Conservation (phyloP, 1,140 invertebrate species). For the Tachypleus tridentatus region DNA sequence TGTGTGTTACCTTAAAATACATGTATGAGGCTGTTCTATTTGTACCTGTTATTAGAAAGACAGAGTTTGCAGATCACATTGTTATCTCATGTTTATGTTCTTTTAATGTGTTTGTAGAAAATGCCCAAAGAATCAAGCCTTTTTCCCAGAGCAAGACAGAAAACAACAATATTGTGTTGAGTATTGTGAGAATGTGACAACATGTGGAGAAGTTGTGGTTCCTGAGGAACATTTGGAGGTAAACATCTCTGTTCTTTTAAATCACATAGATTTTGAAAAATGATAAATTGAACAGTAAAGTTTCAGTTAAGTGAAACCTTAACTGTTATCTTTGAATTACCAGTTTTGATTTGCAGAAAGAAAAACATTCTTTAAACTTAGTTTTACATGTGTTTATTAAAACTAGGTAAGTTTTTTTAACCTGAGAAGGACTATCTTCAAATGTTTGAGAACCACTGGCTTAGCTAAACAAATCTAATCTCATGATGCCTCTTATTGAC, state of each 20-base stretch:
- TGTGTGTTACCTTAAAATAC: background rate
- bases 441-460: too few species aligned
- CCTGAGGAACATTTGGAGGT: constrained; percentile 86
- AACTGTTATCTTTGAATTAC: too few species aligned
- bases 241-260: constrained; percentile 30
- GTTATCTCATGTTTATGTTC: background rate
- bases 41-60: too few species aligned
- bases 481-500: too few species aligned
- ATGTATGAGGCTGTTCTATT: background rate
- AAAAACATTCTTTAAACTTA: too few species aligned
- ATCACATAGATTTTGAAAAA: background rate
- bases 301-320: too few species aligned
- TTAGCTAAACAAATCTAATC: too few species aligned
- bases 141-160: constrained; percentile 34
- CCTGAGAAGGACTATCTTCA: too few species aligned
- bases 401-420: too few species aligned
- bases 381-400: too few species aligned
- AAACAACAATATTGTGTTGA: constrained; percentile 77
- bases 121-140: constrained; percentile 35
- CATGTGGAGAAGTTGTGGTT: constrained; percentile 88
- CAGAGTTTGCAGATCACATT: background rate
- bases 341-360: too few species aligned
- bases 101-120: constrained; percentile 41
- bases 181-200: constrained; percentile 65
- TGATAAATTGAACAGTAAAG: too few species aligned